A percentile compares a stretch with the other conserved stretches of the same genome.
Conservation (phyloP, 1,140 invertebrate species). For the Vollenhovia emeryi region DNA sequence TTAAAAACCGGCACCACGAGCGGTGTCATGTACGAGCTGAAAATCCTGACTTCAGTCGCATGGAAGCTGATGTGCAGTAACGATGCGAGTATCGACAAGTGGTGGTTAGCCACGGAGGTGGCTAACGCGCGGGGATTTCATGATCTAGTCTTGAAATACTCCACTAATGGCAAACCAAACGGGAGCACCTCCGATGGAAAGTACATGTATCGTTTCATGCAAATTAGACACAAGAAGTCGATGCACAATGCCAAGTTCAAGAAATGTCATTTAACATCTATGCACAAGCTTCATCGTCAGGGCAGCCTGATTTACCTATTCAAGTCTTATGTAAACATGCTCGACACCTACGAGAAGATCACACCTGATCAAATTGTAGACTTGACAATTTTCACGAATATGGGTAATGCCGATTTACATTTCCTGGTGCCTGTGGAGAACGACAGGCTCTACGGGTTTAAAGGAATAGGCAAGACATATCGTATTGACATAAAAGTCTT, state of each 20-base stretch:
- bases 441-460: neutral
- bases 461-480: conserved; percentile 11
- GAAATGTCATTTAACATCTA: neutral
- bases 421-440: neutral
- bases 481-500: neutral
- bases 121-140: neutral
- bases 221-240: conserved; percentile 10
- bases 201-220: conserved; percentile 30
- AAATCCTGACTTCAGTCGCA: neutral
- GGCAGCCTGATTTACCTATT: conserved; percentile 30
- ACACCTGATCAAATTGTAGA: conserved; percentile 2
- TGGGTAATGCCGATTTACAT: neutral
- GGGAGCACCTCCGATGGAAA: neutral
- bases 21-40: neutral
- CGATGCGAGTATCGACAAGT: neutral
- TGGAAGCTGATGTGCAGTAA: neutral
- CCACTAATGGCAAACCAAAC: neutral
- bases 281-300: neutral
- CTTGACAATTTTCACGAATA: conserved; percentile 24
- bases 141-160: conserved; percentile 24
- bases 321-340: neutral
- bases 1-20: neutral
- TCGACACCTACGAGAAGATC: neutral
- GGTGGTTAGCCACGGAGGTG: conserved; percentile 20
- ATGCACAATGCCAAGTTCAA: neutral